Conservation (phyloP, 1,140 invertebrate species). For the Ceratosolen solmsi region DNA sequence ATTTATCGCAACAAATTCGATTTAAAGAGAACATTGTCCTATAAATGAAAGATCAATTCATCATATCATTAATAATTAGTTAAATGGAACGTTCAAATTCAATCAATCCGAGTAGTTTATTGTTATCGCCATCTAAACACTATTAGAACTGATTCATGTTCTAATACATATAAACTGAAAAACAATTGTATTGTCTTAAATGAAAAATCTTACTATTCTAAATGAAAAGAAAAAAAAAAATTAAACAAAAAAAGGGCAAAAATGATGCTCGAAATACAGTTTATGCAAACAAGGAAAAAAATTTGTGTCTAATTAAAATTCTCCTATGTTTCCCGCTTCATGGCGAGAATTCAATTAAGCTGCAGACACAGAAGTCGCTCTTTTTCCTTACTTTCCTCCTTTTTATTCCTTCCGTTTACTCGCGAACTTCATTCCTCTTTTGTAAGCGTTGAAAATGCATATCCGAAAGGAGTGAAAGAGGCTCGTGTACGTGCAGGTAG, state of each 20-base stretch:
- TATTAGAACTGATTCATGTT: too few species aligned
- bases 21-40: too few species aligned
- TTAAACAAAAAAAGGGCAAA: background rate
- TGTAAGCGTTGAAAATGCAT: background rate
- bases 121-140: too few species aligned
- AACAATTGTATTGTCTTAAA: too few species aligned
- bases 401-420: background rate
- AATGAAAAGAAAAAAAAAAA: background rate
- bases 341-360: constrained; percentile 48
- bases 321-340: constrained; percentile 1
- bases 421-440: constrained; percentile 20
- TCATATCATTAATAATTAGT: too few species aligned
- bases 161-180: too few species aligned
- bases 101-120: too few species aligned
- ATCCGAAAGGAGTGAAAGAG: background rate
- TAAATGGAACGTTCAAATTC: too few species aligned
- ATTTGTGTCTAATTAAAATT: constrained; percentile 46
- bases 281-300: constrained; percentile 20
- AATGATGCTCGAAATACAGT: background rate
- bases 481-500: background rate
- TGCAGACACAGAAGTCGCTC: constrained; percentile 10
- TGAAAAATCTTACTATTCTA: background rate
- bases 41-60: too few species aligned
- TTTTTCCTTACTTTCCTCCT: background rate
- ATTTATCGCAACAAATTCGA: too few species aligned